Base-by-base conservation (phyloP, 2,113 vertebrate species). In the Paradisaea rubra region DNA sequence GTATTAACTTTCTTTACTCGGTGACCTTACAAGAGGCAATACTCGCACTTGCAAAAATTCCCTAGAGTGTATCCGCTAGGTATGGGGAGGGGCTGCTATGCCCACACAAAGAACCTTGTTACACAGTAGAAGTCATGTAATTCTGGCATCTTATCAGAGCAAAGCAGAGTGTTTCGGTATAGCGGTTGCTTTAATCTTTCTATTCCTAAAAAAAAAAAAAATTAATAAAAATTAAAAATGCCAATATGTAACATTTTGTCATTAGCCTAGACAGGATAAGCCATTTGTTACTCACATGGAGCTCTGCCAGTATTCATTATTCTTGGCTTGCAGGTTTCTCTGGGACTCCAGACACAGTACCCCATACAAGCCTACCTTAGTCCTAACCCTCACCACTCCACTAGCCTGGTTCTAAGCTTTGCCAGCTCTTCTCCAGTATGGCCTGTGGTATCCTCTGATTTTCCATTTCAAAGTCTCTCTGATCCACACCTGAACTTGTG, bases 401-500 rank as follows among this genome's bases (percentile, higher is more conserved):
- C 81, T 91, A 74, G 81, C 81, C 74, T 15, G 6, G 59, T 72
- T 89, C 85, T 80, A 88, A 82, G 64, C 71, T 93, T 91, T 94
- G 88, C 86, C 95, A 95, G 68, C 42, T 71, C 64, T 83, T 83
- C 86, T 91, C 77, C 76, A 70, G 18, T 47, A 79, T 31, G 80
- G 86, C 68, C 86, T 93, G 95, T 31, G 72, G 92, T 96, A 95
- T 88, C 69, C 56, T 90, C 92, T 71, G 72, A 93, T 95, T 96
- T 96, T 96, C 86, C 95, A 96, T 95, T 96, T 96, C 95, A 95
- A 96, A 96, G 95, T 84, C 64, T 93, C 79, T 91, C 94, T 90
- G 76, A 95, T 94, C 64, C 80, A 39, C 80, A 83, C 52, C 95
- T 95, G 88, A 95, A 73, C 52, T 84, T 59, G 54, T 78, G 82